These are phyloP conservation scores for Camelus bactrianus DNA, from an alignment of 2,113 vertebrate species.

Conservation along the genomic window DNA sequence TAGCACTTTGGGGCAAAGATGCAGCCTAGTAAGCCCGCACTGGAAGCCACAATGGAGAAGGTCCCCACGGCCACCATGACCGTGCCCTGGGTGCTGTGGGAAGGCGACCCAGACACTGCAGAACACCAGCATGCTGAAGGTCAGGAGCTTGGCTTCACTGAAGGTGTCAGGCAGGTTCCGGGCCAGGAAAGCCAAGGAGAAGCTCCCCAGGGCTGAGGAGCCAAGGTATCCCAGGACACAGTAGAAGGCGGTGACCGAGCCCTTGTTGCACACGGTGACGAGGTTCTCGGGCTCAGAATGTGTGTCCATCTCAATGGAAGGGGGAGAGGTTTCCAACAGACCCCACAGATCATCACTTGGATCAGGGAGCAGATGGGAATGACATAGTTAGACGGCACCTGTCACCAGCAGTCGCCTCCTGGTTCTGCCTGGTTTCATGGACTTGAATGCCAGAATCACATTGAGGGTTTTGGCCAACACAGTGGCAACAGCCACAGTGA, in stretches of 20 bases:
- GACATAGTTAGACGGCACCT: not conserved
- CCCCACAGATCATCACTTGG: not conserved
- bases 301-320: not conserved
- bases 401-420: not conserved
- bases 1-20: too few species aligned
- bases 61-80: too few species aligned
- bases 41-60: too few species aligned
- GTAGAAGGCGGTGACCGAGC: not conserved
- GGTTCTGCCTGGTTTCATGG: not conserved
- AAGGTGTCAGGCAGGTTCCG: not conserved
- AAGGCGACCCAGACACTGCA: not conserved
- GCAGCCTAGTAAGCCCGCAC: too few species aligned
- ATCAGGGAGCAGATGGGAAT: not conserved
- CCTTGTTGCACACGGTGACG: not conserved
- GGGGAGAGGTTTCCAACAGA: not conserved
- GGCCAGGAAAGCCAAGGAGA: not conserved
- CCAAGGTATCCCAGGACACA: not conserved
- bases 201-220: not conserved
- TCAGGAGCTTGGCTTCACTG: not conserved
- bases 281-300: not conserved
- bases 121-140: not conserved
- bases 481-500: not conserved
- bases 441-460: not conserved
- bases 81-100: not conserved
- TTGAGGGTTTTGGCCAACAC: not conserved